These are phyloP conservation scores for Dryobota labecula DNA, from an alignment of 2,888 invertebrate species.

Conservation along the genomic window DNA sequence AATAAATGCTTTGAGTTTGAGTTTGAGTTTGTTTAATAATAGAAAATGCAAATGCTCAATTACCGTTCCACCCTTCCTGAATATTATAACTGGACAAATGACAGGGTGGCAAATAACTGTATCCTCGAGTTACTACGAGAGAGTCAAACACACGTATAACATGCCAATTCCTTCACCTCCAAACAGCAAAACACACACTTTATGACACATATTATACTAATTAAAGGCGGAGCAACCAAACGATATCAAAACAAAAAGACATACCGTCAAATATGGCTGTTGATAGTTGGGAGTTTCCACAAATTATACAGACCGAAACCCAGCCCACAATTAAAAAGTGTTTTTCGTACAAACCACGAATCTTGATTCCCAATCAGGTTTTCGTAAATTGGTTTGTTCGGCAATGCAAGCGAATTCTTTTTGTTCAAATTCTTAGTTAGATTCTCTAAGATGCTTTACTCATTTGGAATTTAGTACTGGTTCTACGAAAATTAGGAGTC, in stretches of 20 bases:
- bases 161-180: background rate
- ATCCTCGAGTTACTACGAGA: background rate
- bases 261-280: conserved; percentile 48
- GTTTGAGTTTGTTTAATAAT: too few species aligned
- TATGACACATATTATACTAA: conserved; percentile 17
- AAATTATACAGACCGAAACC: conserved; percentile 52
- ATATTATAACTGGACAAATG: background rate
- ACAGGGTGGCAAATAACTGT: background rate
- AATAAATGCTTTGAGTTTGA: too few species aligned
- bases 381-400: conserved; percentile 53
- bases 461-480: conserved; percentile 11
- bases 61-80: background rate
- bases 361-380: conserved; percentile 61
- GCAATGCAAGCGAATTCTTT: conserved; percentile 42
- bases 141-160: too few species aligned
- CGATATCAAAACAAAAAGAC: conserved; percentile 35
- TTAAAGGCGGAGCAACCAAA: conserved; percentile 49
- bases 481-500: conserved; percentile 8
- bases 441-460: conserved; percentile 26
- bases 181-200: background rate
- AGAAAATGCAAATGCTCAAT: background rate
- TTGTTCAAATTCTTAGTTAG: conserved; percentile 50
- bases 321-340: conserved; percentile 58
- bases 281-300: conserved; percentile 60
- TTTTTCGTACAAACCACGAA: conserved; percentile 40